Base-by-base conservation (phyloP, 2,888 invertebrate species). In the Drosophila eohydei region DNA sequence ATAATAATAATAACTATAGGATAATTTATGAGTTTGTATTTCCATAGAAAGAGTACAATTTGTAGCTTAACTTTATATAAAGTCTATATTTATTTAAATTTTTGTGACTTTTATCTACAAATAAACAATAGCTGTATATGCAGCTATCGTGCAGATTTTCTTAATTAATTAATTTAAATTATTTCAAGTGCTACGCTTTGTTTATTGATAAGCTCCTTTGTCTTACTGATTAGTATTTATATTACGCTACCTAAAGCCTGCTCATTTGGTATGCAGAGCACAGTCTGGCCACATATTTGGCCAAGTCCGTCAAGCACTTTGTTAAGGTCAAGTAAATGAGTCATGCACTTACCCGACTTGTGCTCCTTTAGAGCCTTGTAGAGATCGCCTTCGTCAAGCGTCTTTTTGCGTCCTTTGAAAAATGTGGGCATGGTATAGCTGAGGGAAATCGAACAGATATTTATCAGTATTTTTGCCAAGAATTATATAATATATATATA, bases 391-490 rank as follows among this genome's bases (percentile, higher is more conserved):
- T 95, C 94, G 76, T 95, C 96, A 54, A 98, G 92, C 56, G 95
- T 95, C 83, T 96, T 95, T 64, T 94, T 94, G 83, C 95, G 95
- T 0, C 97, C 97, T 89, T 95, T 95, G 81, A 94, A 95, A 92
- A 97, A 97, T 84, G 96, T 93, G 6, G 95, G 95, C 88, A 96
- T 93, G 62, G 96, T 95, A 95, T 97, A 97, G 93, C 96, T 96
- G 46, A 11, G 14, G 4, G 52, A 73, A 50, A n/a, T 7, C 2
- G n/a, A 30, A n/a, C 6, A 36, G 7, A 14, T 12, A 16, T 54
- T 40, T 1, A 40, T 6, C 0, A 28, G 0, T n/a, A 7, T 28
- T 14, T 2, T 36, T 36, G 4, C 2, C 1, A 26, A 50, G 6
- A 12, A 52, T 69, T 62, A 40, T 36, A 43, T 50, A 59, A 54